These are phyloP conservation scores for Thereva nobilitata DNA, from an alignment of 2,888 invertebrate genomes.

Conservation along the genomic window DNA sequence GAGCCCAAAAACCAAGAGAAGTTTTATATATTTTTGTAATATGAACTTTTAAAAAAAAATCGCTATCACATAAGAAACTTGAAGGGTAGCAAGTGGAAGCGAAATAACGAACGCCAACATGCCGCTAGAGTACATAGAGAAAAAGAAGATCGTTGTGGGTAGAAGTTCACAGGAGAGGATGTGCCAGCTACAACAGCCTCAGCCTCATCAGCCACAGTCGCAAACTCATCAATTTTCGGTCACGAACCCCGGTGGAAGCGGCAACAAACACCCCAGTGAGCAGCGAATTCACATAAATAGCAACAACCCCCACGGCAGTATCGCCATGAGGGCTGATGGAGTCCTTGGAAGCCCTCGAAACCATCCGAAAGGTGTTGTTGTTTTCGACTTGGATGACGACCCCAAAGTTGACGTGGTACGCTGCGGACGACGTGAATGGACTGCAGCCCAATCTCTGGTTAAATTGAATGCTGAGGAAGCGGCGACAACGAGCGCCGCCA, in stretches of 20 bases:
- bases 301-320: constrained; percentile 42
- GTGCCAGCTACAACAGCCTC: constrained; percentile 28
- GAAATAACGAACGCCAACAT: constrained; percentile 6
- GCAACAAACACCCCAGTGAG: constrained; percentile 32
- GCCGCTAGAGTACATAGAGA: constrained; percentile 24
- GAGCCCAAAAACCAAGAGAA: too few relatives aligned
- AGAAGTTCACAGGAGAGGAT: constrained; percentile 31
- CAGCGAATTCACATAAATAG: constrained; percentile 22
- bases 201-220: constrained; percentile 41
- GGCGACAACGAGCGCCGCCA: constrained; percentile 36
- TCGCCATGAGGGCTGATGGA: constrained; percentile 11
- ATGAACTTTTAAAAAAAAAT: too few relatives aligned
- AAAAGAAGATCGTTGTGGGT: constrained; percentile 11
- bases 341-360: constrained; percentile 23
- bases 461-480: constrained; percentile 54
- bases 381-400: constrained; percentile 39
- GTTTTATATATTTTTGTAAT: too few relatives aligned
- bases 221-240: constrained; percentile 30
- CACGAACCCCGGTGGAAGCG: constrained; percentile 36
- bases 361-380: constrained; percentile 24
- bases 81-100: not conserved
- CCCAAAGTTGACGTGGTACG: constrained; percentile 47
- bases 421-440: constrained; percentile 55
- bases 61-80: too few relatives aligned
- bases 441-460: constrained; percentile 56